Conservation (phyloP, 2,113 vertebrate species). For the Tamias sibiricus region DNA sequence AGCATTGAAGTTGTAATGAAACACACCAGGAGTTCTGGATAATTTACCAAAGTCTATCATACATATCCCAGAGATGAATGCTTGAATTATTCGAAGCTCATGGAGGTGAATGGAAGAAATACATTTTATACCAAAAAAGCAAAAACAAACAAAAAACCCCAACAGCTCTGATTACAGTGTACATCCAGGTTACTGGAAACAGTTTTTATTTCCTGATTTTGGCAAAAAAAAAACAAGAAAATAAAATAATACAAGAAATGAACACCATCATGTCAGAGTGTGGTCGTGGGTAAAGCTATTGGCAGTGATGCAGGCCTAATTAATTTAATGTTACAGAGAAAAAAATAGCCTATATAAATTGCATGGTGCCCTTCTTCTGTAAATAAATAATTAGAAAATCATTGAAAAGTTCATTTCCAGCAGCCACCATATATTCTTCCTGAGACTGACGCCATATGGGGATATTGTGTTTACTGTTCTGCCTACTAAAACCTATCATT, state of each 20-base stretch:
- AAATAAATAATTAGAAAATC: constrained; percentile 62
- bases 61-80: background rate
- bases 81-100: constrained; percentile 30
- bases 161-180: background rate
- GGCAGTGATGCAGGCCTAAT: background rate
- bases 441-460: constrained; percentile 61
- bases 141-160: too few species aligned
- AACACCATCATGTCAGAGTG: background rate
- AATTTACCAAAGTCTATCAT: constrained; percentile 19
- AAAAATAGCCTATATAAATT: constrained; percentile 10
- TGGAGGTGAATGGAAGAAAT: background rate
- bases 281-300: background rate
- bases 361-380: constrained; percentile 44
- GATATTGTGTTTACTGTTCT: constrained; percentile 74
- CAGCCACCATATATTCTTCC: constrained; percentile 61
- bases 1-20: constrained; percentile 41
- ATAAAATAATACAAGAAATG: background rate
- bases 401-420: constrained; percentile 55
- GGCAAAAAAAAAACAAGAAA: constrained; percentile 3
- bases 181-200: background rate
- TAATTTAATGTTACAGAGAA: constrained; percentile 39
- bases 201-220: constrained; percentile 46
- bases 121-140: background rate
- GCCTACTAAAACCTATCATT: constrained; percentile 77
- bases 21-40: background rate